Conservation (phyloP, 2,797 vertebrate species). For the Pachyuromys duprasi region DNA sequence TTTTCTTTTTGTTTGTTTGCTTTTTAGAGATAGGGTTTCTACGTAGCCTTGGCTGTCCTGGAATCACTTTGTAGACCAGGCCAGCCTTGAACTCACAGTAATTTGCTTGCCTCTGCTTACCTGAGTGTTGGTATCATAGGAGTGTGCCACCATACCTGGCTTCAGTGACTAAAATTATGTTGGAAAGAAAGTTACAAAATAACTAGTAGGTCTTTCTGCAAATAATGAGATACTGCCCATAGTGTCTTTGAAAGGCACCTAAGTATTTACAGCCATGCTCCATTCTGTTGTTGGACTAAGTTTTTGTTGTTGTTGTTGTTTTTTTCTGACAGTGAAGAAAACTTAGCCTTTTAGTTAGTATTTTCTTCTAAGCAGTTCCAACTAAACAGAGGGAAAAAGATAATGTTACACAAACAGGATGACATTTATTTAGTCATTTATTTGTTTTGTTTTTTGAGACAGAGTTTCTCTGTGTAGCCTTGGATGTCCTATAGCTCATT, state of each 20-base stretch:
- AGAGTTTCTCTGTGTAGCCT: not conserved
- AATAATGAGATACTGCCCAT: slow-evolving; percentile 32
- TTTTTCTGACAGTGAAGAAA: too few relatives aligned
- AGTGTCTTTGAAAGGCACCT: slow-evolving; percentile 4
- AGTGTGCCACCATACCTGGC: too few relatives aligned
- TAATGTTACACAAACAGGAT: not conserved
- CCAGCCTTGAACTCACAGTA: too few relatives aligned
- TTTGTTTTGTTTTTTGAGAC: not conserved
- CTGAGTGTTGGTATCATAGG: too few relatives aligned
- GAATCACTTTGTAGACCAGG: too few relatives aligned
- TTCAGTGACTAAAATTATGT: too few relatives aligned
- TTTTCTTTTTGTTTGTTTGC: too few relatives aligned
- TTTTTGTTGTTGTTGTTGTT: too few relatives aligned
- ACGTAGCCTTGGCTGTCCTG: too few relatives aligned
- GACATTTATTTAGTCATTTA: not conserved
- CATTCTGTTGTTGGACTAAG: not conserved
- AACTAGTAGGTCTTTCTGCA: not conserved
- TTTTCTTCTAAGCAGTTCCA: not conserved
- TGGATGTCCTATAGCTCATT: too few relatives aligned
- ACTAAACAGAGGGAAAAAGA: not conserved
- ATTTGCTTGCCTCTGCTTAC: too few relatives aligned
- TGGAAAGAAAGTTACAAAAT: slow-evolving; percentile 39
- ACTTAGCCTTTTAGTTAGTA: not conserved
- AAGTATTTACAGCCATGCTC: not conserved
- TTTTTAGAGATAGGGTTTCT: too few relatives aligned